Conservation (phyloP, 2,797 vertebrate species). For the Falco rusticolus region DNA sequence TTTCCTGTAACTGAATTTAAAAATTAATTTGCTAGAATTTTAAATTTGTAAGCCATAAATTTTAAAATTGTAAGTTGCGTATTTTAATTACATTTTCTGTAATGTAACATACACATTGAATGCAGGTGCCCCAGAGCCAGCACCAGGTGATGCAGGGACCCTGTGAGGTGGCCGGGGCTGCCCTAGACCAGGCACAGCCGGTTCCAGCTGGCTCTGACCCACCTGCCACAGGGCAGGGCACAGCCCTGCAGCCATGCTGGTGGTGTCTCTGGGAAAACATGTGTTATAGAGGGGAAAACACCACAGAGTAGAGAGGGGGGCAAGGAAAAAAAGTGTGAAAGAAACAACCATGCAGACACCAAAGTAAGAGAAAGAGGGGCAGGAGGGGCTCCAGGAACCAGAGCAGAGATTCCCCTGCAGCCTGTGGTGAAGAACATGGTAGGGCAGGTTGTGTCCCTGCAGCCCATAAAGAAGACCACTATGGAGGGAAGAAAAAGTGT, state of each 20-base stretch:
- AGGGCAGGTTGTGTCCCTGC: background rate
- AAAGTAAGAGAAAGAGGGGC: background rate
- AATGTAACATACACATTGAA: background rate
- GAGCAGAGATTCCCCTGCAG: background rate
- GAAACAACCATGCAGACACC: background rate
- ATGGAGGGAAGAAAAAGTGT: background rate
- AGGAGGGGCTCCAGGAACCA: background rate
- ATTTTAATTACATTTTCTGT: background rate
- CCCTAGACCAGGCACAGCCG: fast-evolving
- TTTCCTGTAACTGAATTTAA: background rate
- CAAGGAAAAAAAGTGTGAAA: background rate
- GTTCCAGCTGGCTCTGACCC: background rate
- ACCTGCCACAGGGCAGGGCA: fast-evolving
- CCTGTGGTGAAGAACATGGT: background rate
- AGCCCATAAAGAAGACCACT: background rate
- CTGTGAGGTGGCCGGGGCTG: background rate
- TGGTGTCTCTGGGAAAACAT: fast-evolving
- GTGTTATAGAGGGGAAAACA: background rate
- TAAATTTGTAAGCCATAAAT: background rate
- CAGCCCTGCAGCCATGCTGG: fast-evolving
- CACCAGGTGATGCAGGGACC: fast-evolving
- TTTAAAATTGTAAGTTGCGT: background rate
- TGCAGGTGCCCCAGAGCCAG: fast-evolving
- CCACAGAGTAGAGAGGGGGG: background rate
- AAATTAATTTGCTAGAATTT: background rate